Evolutionary conservation across 2,797 vertebrate genomes (phyloP).

Genomic region (Epinephelus malabaricus): DNA sequence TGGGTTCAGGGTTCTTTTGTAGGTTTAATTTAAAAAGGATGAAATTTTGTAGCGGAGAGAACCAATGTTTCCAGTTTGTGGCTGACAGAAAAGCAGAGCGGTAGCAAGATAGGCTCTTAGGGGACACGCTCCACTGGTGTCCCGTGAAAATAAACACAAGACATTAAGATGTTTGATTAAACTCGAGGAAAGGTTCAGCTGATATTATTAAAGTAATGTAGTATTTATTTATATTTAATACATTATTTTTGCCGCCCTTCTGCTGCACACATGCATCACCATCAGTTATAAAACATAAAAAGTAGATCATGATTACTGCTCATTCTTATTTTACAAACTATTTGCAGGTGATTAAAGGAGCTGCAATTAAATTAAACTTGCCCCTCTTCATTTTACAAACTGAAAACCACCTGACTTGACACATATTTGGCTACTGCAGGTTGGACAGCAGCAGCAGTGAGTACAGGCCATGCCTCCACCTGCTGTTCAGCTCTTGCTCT

Average conservation of each 20-base stretch:
- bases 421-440: conserved; percentile 40
- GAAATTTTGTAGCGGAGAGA: conserved; percentile 65
- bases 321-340: conserved; percentile 10
- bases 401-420: conserved; percentile 36
- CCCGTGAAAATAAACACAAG: conserved; percentile 69
- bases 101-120: conserved; percentile 60
- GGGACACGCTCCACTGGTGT: conserved; percentile 56
- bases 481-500: conserved; percentile 64
- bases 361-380: conserved; percentile 19
- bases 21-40: conserved; percentile 80
- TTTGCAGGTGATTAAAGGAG: conserved; percentile 33
- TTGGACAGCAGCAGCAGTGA: conserved; percentile 41
- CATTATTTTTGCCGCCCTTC: conserved; percentile 30
- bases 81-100: conserved; percentile 58
- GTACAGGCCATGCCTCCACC: conserved; percentile 69
- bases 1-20: conserved; percentile 73
- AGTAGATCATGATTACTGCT: neutral
- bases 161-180: conserved; percentile 75
- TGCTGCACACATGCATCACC: conserved; percentile 6
- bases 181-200: conserved; percentile 58
- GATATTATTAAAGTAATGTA: conserved; percentile 60
- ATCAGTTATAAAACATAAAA: conserved; percentile 10
- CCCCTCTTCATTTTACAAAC: conserved; percentile 16
- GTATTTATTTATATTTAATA: conserved; percentile 51
- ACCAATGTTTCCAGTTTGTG: conserved; percentile 77